phyloP scores from a whole-genome alignment of 2,888 invertebrate genomes.

The Pharmacophagus antenor region DNA sequence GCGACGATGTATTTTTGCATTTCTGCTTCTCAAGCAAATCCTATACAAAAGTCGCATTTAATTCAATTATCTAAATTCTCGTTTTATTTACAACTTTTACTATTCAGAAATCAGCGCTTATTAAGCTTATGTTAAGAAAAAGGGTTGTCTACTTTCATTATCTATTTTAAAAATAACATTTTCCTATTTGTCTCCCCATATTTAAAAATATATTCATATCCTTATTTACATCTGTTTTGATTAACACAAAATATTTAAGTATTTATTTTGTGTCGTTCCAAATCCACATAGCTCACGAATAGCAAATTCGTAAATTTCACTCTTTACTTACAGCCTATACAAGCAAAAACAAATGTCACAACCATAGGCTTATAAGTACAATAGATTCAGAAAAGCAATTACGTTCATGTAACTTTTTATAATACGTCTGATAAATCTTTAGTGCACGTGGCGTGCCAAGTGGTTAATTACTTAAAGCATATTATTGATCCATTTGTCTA shows the following conservation, averaged over 20 bases:
- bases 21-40: constrained; percentile 13
- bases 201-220: no score
- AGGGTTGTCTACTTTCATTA: not conserved
- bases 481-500: not conserved
- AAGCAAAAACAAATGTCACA: not conserved
- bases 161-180: no score
- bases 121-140: constrained; percentile 1
- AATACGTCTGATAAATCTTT: constrained; percentile 4
- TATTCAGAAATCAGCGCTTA: constrained; percentile 1
- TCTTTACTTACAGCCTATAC: not conserved
- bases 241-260: no score
- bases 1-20: constrained; percentile 22
- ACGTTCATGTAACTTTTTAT: not conserved
- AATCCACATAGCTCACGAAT: no score
- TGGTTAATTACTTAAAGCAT: constrained; percentile 4
- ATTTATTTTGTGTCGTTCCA: no score
- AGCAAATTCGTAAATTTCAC: no score
- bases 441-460: constrained; percentile 17
- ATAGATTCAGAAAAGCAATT: not conserved
- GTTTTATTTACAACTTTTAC: constrained; percentile 12
- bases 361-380: not conserved
- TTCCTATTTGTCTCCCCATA: no score
- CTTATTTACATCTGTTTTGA: no score
- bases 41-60: constrained; percentile 20
- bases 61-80: constrained; percentile 12